Percentiles rank a stretch among this genome's conserved stretches.
These are phyloP conservation scores for Ferdinandea cuprea DNA, from an alignment of 2,888 invertebrate genomes.

Conservation along the genomic window DNA sequence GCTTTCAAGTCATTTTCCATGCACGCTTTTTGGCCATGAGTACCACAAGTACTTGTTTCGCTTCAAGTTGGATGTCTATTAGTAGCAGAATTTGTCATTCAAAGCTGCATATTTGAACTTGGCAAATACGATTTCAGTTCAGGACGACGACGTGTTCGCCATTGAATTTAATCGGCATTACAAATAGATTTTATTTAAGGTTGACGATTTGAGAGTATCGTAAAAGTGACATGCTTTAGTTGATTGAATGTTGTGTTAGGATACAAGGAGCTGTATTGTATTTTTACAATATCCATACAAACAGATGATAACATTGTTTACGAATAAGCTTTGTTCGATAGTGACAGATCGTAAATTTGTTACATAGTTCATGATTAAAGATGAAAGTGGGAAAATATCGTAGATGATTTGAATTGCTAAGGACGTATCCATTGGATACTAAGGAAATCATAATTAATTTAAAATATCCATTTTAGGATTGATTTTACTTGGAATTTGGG, in stretches of 20 bases:
- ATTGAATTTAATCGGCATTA: background rate
- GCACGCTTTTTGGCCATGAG: background rate
- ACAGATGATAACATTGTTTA: background rate
- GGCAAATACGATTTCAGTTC: background rate
- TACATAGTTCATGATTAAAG: background rate
- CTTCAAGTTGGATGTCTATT: background rate
- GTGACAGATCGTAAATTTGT: background rate
- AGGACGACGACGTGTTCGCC: background rate
- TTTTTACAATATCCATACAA: background rate
- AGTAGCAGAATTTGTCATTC: slow-evolving; percentile 9
- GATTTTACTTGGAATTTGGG: too few species aligned
- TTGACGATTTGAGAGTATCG: background rate
- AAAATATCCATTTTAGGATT: too few species aligned
- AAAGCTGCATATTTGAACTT: background rate
- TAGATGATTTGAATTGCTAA: too few species aligned
- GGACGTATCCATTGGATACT: too few species aligned
- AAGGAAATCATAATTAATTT: too few species aligned
- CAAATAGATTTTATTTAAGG: slow-evolving; percentile 6
- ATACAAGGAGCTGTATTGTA: background rate
- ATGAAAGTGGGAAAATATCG: too few species aligned
- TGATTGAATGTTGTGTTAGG: slow-evolving; percentile 4
- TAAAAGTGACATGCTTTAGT: slow-evolving; percentile 7
- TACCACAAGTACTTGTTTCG: background rate
- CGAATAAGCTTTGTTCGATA: background rate
- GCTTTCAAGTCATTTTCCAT: slow-evolving; percentile 17